phyloP scores from a whole-genome alignment of 2,113 vertebrate species.

The Propithecus coquereli region DNA sequence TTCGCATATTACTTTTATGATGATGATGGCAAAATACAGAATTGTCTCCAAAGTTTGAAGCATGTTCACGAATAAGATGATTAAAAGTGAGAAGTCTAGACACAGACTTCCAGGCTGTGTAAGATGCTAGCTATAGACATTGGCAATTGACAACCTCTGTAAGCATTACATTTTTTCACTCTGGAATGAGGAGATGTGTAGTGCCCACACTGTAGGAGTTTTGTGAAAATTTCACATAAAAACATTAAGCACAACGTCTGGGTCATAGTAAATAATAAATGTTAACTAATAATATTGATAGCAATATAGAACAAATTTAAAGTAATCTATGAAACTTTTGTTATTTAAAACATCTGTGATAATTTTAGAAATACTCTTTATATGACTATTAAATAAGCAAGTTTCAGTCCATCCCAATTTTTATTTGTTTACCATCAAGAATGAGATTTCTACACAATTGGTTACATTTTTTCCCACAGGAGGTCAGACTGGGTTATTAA shows the following conservation, averaged over 20 bases:
- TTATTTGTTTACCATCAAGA: not conserved
- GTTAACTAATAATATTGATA: not conserved
- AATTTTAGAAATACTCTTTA: not conserved
- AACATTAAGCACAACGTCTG: not conserved
- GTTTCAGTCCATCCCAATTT: not conserved
- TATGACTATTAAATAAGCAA: not conserved
- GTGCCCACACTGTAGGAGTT: not conserved
- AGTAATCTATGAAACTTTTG: not conserved
- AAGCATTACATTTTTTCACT: not conserved
- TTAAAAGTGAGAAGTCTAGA: not conserved
- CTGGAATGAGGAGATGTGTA: not conserved
- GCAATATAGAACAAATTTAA: not conserved
- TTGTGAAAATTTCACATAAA: not conserved
- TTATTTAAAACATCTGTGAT: not conserved
- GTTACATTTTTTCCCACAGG: not conserved
- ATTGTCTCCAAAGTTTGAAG: not conserved
- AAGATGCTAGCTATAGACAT: not conserved
- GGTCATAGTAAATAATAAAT: not conserved
- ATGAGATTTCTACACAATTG: not conserved
- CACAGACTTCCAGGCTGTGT: not conserved
- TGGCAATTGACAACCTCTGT: not conserved
- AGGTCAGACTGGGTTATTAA: not conserved
- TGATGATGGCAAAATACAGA: not conserved
- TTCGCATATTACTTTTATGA: not conserved
- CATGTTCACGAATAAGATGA: not conserved